Conservation (phyloP, 2,888 invertebrate species). For the Pasiphila rectangulata region DNA sequence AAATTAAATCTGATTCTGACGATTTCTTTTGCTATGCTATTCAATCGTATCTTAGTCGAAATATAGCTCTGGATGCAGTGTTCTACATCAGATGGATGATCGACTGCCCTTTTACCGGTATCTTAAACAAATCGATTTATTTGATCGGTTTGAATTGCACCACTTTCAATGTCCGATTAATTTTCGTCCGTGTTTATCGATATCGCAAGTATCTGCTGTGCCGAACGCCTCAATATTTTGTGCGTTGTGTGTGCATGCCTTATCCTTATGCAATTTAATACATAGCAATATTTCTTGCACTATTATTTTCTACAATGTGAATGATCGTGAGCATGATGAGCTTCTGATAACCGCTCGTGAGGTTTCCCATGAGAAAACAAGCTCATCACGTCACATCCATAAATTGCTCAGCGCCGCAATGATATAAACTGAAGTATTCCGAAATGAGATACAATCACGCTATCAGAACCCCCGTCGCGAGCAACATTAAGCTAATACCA, state of each 20-base stretch:
- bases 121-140: conserved; percentile 60
- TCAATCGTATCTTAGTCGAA: conserved; percentile 50
- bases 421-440: conserved; percentile 30
- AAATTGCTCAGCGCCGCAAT: conserved; percentile 24
- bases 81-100: conserved; percentile 53
- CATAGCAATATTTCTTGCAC: background rate
- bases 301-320: conserved; percentile 8
- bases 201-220: conserved; percentile 38
- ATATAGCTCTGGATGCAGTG: conserved; percentile 45
- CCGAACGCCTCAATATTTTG: conserved; percentile 40
- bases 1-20: conserved; percentile 29
- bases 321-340: conserved; percentile 42
- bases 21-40: conserved; percentile 34
- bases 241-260: conserved; percentile 38
- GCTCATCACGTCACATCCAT: conserved; percentile 17
- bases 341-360: conserved; percentile 45
- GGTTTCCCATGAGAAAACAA: conserved; percentile 50
- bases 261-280: conserved; percentile 3
- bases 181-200: conserved; percentile 46
- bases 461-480: conserved; percentile 40
- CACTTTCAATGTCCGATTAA: conserved; percentile 42
- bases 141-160: conserved; percentile 52
- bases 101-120: conserved; percentile 55
- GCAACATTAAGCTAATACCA: conserved; percentile 48
- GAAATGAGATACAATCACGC: conserved; percentile 32